Percentiles rank a stretch among this genome's conserved stretches.
Evolutionary conservation across 2,888 invertebrate genomes (phyloP).

Genomic region (Melinopterus prodromus): DNA sequence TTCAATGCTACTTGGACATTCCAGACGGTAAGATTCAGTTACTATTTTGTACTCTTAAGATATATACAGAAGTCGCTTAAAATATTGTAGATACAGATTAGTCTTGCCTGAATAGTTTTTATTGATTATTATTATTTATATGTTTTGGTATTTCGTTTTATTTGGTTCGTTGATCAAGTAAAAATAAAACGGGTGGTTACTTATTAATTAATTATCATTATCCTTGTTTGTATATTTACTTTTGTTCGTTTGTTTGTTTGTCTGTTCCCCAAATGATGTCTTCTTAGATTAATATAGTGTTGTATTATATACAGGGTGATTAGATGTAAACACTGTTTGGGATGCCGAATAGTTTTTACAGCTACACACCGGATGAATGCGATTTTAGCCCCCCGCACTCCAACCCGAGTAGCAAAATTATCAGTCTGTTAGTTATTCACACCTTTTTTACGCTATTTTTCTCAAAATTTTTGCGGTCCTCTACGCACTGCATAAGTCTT

Average conservation of each 20-base stretch:
- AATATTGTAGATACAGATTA: slow-evolving; percentile 46
- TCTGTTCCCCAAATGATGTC: slow-evolving; percentile 12
- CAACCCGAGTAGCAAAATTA: slow-evolving; percentile 56
- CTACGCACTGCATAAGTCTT: slow-evolving; percentile 57
- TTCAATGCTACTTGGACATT: slow-evolving; percentile 60
- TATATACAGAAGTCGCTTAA: slow-evolving; percentile 42
- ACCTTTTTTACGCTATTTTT: slow-evolving; percentile 35
- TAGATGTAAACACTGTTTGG: background rate
- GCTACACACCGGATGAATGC: slow-evolving; percentile 33
- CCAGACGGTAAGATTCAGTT: slow-evolving; percentile 63
- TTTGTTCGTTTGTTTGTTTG: background rate
- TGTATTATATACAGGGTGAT: slow-evolving; percentile 6
- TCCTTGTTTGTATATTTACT: slow-evolving; percentile 9
- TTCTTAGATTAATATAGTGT: slow-evolving; percentile 10
- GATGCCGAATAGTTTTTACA: background rate
- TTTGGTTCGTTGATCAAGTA: slow-evolving; percentile 42
- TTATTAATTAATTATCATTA: slow-evolving; percentile 23
- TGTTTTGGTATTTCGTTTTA: slow-evolving; percentile 36
- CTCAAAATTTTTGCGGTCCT: slow-evolving; percentile 42
- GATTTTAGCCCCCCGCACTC: background rate
- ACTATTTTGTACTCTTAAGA: slow-evolving; percentile 41
- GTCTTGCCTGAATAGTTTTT: slow-evolving; percentile 43
- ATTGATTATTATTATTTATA: too few relatives aligned
- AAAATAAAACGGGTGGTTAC: slow-evolving; percentile 37
- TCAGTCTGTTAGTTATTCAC: slow-evolving; percentile 46